phyloP scores from a whole-genome alignment of 1,140 invertebrate genomes.

The Drosophila willistoni region DNA sequence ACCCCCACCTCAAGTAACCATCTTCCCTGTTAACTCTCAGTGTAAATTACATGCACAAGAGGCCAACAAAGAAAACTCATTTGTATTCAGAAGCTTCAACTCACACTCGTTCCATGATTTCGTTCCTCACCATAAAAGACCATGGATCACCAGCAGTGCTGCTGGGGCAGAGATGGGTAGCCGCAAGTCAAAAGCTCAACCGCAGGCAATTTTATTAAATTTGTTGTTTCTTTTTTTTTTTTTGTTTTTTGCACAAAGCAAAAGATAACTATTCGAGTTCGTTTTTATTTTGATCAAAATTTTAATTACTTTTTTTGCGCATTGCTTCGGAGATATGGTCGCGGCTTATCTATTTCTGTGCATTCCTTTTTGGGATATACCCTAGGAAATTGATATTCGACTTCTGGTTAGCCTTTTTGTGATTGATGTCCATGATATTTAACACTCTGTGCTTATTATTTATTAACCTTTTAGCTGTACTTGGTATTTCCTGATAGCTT shows the following conservation, averaged over 20 bases:
- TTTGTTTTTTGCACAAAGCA: slow-evolving; percentile 14
- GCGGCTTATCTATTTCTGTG: slow-evolving; percentile 52
- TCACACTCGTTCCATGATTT: background rate
- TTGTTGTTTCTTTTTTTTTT: slow-evolving; percentile 7
- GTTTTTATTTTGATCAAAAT: slow-evolving; percentile 64
- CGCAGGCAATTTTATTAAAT: slow-evolving; percentile 78
- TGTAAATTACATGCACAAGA: slow-evolving; percentile 69
- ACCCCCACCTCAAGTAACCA: background rate
- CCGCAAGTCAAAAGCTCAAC: slow-evolving; percentile 76
- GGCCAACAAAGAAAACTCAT: slow-evolving; percentile 71
- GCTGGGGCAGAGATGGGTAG: background rate
- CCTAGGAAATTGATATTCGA: slow-evolving; percentile 5
- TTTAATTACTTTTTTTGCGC: slow-evolving; percentile 67
- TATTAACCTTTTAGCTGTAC: too few species aligned
- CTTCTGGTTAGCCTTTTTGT: background rate
- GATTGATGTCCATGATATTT: too few species aligned
- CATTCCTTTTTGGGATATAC: slow-evolving; percentile 2
- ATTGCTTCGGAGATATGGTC: slow-evolving; percentile 36
- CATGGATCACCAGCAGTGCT: slow-evolving; percentile 11
- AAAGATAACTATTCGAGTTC: slow-evolving; percentile 50
- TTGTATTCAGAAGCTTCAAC: slow-evolving; percentile 56
- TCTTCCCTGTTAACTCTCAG: slow-evolving; percentile 19
- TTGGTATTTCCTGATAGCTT: too few species aligned
- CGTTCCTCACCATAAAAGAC: slow-evolving; percentile 18
- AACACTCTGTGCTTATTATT: too few species aligned